Conservation (phyloP, 2,888 invertebrate species). For the Tenthredo notha region DNA sequence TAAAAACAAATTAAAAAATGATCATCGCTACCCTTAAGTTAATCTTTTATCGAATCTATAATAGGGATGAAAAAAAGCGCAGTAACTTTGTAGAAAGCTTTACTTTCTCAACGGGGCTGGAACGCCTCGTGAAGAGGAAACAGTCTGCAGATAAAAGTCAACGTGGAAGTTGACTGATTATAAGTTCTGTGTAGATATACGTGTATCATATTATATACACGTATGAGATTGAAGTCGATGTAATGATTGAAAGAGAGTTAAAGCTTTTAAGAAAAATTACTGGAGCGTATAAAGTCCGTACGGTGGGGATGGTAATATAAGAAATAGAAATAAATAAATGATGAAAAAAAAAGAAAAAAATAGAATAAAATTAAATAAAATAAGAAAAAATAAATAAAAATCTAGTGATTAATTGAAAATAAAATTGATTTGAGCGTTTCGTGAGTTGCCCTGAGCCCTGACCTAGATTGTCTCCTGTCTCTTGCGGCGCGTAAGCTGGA, state of each 20-base stretch:
- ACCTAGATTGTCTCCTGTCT: slow-evolving; percentile 73
- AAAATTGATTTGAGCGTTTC: slow-evolving; percentile 73
- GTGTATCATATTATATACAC: not conserved
- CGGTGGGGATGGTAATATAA: not conserved
- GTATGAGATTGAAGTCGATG: not conserved
- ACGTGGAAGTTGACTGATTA: not conserved
- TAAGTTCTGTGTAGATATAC: not conserved
- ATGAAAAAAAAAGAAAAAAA: not conserved
- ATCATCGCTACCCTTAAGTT: not conserved
- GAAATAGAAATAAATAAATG: not conserved
- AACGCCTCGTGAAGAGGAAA: not conserved
- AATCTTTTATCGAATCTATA: not conserved
- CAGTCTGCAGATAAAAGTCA: not conserved
- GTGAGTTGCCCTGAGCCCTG: slow-evolving; percentile 76
- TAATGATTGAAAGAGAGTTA: slow-evolving; percentile 4
- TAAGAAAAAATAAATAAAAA: slow-evolving; percentile 54
- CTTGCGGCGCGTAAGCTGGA: slow-evolving; percentile 60
- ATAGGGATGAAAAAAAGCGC: not conserved
- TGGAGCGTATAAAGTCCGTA: not conserved
- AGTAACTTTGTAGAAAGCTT: not conserved
- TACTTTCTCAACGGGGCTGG: not conserved
- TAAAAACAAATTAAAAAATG: not conserved
- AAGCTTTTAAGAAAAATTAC: slow-evolving; percentile 35
- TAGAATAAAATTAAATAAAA: not conserved
- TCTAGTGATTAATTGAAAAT: slow-evolving; percentile 72